Evolutionary conservation across 2,888 invertebrate genomes (phyloP), one percentile per base, ranked within the genome.

Genomic region (Dioctria rufipes): DNA sequence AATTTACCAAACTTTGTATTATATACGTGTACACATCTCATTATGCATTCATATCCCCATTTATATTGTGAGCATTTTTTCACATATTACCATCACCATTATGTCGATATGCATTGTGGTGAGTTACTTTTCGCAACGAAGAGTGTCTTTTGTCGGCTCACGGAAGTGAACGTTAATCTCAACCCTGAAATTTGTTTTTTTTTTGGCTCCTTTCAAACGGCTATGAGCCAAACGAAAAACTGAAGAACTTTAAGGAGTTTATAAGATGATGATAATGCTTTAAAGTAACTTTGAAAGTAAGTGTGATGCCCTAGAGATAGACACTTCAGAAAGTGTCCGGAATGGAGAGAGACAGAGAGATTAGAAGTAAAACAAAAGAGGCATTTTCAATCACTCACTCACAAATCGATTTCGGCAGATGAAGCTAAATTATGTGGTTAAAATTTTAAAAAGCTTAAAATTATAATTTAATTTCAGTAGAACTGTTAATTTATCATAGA

Each of bases 61-160:
- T 25, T 25, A 54, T 77, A 58, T 77, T 49, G 61, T 77, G 77
- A 51, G 43, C 60, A 77, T 39, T n/a, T 43, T 61, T 77, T 75
- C 39, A 63, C 63, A 63, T 63, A 63, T 77, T 77, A 63, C 49
- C 51, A 40, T 61, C 51, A n/a, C 75, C 13, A 77, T 77, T 77
- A 63, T 46, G 61, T 42, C 49, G 39, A 63, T 63, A 43, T 77
- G 49, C 51, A 39, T 77, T 63, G 46, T 63, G 6, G 60, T 61
- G 37, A 51, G 8, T 11, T 66, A 43, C 43, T 66, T 66, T 66
- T 63, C 11, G 2, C 11, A 66, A 43, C 42, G 43, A 43, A 66
- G 37, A 51, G 51, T 13, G 46, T 6, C 42, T 66, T 37, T 66
- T 40, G 11, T 25, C 6, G 66, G 46, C 11, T 11, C 42, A 11